These are phyloP conservation scores for Nothoprocta pentlandii DNA, from an alignment of 2,113 vertebrate genomes.

Conservation along the genomic window DNA sequence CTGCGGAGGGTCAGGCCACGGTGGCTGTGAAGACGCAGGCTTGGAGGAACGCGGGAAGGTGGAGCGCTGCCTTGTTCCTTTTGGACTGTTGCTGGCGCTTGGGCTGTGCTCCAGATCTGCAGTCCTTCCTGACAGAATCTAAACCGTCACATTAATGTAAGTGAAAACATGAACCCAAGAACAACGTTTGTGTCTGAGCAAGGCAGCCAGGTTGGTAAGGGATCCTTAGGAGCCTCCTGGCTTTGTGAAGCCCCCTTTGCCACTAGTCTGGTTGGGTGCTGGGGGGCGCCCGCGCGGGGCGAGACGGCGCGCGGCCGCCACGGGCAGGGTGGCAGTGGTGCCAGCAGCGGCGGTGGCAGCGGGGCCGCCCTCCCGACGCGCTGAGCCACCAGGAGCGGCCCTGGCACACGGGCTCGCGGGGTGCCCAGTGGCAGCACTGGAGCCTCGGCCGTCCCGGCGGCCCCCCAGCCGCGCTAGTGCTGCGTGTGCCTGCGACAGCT, in stretches of 20 bases:
- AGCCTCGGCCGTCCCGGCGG: not conserved
- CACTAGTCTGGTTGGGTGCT: not conserved
- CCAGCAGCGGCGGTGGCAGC: not conserved
- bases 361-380: not conserved
- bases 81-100: not conserved
- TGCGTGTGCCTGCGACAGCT: not conserved
- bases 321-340: no score
- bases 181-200: not conserved
- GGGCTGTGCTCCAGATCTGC: not conserved
- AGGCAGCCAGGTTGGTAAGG: not conserved
- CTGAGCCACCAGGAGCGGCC: not conserved
- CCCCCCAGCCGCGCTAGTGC: not conserved
- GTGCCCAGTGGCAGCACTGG: no score
- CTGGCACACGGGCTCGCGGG: no score
- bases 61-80: not conserved
- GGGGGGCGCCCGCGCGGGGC: no score
- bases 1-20: not conserved
- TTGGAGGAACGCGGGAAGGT: not conserved
- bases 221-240: not conserved
- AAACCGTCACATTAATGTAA: not conserved
- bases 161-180: not conserved
- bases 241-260: not conserved
- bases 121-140: rapidly evolving
- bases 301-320: no score
- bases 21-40: not conserved